phyloP scores from a whole-genome alignment of 1,140 invertebrate species.

The Papilio glaucus region DNA sequence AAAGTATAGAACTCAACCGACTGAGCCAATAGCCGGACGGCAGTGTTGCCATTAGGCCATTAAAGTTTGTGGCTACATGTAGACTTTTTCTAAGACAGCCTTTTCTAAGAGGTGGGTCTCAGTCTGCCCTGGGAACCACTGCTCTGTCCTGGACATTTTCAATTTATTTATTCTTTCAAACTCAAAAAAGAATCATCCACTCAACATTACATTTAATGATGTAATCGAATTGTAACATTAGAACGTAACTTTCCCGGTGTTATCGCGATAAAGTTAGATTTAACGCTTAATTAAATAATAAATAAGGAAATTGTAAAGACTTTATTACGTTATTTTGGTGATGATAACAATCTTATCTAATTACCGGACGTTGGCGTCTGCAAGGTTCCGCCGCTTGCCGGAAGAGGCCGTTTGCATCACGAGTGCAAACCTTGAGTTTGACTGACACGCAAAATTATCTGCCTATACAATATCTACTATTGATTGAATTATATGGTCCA shows the following conservation, averaged over 20 bases:
- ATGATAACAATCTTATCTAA: conserved; percentile 23
- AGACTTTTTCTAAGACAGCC: too few species aligned
- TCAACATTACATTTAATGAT: not conserved
- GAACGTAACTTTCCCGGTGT: not conserved
- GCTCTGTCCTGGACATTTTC: not conserved
- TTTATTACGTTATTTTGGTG: not conserved
- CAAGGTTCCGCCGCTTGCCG: conserved; percentile 17
- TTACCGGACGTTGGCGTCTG: not conserved
- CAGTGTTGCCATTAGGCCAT: too few species aligned
- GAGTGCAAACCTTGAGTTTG: not conserved
- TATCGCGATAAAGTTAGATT: not conserved
- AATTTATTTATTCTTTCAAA: too few species aligned
- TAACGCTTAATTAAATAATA: not conserved
- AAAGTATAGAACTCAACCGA: too few species aligned
- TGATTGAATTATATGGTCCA: too few species aligned
- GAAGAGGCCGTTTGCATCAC: not conserved
- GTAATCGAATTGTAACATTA: not conserved
- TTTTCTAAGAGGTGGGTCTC: too few species aligned
- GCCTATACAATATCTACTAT: not conserved
- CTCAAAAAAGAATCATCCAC: too few species aligned
- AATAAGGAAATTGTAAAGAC: conserved; percentile 8
- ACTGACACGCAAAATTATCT: not conserved
- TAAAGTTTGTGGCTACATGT: too few species aligned
- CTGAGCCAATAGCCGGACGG: too few species aligned
- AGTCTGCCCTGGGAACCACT: too few species aligned